Base-by-base conservation (phyloP, 2,888 invertebrate genomes). In the Scotopteryx bipunctaria region DNA sequence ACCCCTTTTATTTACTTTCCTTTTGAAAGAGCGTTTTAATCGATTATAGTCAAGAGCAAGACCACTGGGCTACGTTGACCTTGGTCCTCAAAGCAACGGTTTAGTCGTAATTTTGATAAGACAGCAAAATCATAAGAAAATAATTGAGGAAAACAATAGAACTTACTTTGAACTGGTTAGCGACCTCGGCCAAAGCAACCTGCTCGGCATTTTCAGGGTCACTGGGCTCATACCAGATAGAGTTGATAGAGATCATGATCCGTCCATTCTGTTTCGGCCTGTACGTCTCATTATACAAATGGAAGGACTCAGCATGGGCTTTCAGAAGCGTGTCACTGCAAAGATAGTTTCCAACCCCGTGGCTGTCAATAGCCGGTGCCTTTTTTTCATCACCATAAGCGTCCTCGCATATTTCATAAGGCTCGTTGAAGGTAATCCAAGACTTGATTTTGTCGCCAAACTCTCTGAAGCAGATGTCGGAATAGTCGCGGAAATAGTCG, bases 361-460 rank as follows among this genome's bases (percentile, higher is more conserved):
- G 87, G 52, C 91, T 90, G 55, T 91, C 79, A 6, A 91, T 43
- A 1, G 90, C 92, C n/a, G 92, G 92, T 5, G 92, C 92, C 57
- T 89, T 90, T 60, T 81, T 82, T 0, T 74, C 80, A 57, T 86
- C 86, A 5, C 92, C 92, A 65, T 94, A 86, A 72, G 91, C 92
- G 38, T 85, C 83, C 56, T 86, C 83, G 65, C 91, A 92, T 33
- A 91, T 83, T 57, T 91, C 90, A 48, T 86, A 90, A 0, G 94
- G 94, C 66, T 94, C 94, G 68, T 95, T 95, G 59, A 95, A 86
- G 0, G 95, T 95, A 35, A 94, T 92, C 94, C 94, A 95, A 3
- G 87, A 86, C 63, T 93, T 92, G 38, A 93, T 91, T 67, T 84
- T 86, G 61, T 87, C 89, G 19, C 93, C 93, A 60, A 92, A 93